These are phyloP conservation scores for Crocallis elinguaria DNA, from an alignment of 2,888 invertebrate genomes.

Conservation along the genomic window DNA sequence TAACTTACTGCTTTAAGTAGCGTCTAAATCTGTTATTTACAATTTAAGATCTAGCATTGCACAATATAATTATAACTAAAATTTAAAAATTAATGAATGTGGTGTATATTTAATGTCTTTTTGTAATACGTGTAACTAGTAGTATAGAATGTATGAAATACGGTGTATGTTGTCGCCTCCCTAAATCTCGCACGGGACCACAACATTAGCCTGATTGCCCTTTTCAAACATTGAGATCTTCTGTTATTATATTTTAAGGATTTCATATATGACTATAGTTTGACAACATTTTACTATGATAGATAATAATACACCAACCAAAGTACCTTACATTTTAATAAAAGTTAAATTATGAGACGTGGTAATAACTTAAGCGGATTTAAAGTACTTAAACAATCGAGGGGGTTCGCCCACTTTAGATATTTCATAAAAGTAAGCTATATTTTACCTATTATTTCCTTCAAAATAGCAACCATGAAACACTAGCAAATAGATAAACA, in stretches of 20 bases:
- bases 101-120: conserved; percentile 40
- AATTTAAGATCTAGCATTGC: conserved; percentile 51
- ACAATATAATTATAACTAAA: conserved; percentile 46
- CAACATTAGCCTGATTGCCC: conserved; percentile 22
- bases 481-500: conserved; percentile 44
- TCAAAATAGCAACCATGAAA: conserved; percentile 51
- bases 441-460: conserved; percentile 33
- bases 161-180: conserved; percentile 31
- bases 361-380: conserved; percentile 42
- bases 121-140: conserved; percentile 31
- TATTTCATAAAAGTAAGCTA: conserved; percentile 41
- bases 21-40: conserved; percentile 42
- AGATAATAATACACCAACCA: conserved; percentile 36
- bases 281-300: conserved; percentile 9
- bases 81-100: conserved; percentile 43
- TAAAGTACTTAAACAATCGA: conserved; percentile 45
- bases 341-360: conserved; percentile 14
- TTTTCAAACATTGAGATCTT: conserved; percentile 9
- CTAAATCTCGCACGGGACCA: conserved; percentile 32
- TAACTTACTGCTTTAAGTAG: conserved; percentile 44
- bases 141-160: conserved; percentile 30
- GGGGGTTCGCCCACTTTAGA: conserved; percentile 58
- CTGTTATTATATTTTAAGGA: conserved; percentile 9
- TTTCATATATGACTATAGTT: conserved; percentile 6
- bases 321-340: conserved; percentile 39